Base-by-base conservation (phyloP, 2,797 vertebrate species). In the Ptychobarbus kaznakovi region DNA sequence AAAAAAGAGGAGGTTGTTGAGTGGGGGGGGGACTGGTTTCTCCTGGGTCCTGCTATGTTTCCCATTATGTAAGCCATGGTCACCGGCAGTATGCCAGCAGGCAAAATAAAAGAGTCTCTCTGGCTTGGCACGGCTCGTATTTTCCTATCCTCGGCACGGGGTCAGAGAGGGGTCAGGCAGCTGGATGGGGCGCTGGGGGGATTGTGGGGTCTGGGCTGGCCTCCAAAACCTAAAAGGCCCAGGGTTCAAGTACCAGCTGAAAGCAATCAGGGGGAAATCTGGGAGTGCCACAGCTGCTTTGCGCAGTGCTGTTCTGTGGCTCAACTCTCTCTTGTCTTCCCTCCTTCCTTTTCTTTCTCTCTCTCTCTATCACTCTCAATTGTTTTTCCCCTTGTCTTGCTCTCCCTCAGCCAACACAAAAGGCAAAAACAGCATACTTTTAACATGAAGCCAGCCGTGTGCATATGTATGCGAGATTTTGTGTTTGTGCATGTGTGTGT, bases 1-100 rank as follows among this genome's bases (percentile, higher is more conserved):
- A 93, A 91, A 92, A 93, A 91, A 65, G 81, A 72, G 89, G 86
- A 66, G 58, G 81, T 70, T 82, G 80, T 75, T 83, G 83, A 81
- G 90, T 90, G 15, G 51, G 79, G 74, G 94, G 95, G 96, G 95
- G 94, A 88, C 95, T 96, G 97, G 96, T 96, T 94, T 98, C 97
- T 98, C 96, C 95, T 96, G 97, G 97, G 97, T 96, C 97, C 96
- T 95, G 96, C 97, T 97, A 99, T 99, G 98, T 99, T 99, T 99
- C 98, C 98, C 98, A 99, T 99, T 99, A 99, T 99, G 98, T 99
- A 99, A 99, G 97, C 97, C 97, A 97, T 99, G 98, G 98, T 98
- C 98, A 98, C 97, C 97, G 98, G 98, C 98, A 98, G 96, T 95
- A 96, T 97, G 98, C 98, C 98, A 99, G 96, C 95, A 97, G 97